phyloP scores from a whole-genome alignment of 2,113 vertebrate genomes.

The Carollia perspicillata region DNA sequence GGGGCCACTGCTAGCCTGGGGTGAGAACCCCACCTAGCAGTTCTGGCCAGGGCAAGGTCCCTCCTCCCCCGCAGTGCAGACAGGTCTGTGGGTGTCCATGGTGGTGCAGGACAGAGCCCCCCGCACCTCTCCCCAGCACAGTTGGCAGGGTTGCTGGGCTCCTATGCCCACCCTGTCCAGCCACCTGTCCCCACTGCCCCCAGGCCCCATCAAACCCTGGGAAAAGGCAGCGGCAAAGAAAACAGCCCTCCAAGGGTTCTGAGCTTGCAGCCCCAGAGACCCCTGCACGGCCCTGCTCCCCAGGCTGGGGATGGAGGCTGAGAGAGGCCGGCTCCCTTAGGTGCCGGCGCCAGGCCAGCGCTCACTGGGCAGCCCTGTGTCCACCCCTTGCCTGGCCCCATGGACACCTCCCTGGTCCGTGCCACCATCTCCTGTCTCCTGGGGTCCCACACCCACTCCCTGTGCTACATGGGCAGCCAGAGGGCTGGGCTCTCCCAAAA shows the following conservation, averaged over 20 bases:
- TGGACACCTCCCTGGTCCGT: no score
- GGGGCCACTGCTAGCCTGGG: fast-evolving
- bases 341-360: not conserved
- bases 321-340: not conserved
- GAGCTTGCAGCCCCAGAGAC: not conserved
- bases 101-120: not conserved
- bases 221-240: not conserved
- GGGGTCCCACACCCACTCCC: not conserved
- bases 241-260: no score
- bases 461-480: not conserved
- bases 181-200: no score
- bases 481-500: not conserved
- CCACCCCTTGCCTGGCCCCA: not conserved
- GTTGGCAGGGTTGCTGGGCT: not conserved
- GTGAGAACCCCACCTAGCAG: no score
- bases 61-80: fast-evolving
- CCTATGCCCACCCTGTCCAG: no score
- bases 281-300: not conserved
- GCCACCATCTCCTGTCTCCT: not conserved
- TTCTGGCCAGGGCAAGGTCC: fast-evolving
- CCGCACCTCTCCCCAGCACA: not conserved
- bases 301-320: not conserved
- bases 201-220: not conserved
- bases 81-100: not conserved
- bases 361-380: not conserved